Conservation (phyloP, 2,113 vertebrate genomes). For the Phalacrocorax brasilianus region DNA sequence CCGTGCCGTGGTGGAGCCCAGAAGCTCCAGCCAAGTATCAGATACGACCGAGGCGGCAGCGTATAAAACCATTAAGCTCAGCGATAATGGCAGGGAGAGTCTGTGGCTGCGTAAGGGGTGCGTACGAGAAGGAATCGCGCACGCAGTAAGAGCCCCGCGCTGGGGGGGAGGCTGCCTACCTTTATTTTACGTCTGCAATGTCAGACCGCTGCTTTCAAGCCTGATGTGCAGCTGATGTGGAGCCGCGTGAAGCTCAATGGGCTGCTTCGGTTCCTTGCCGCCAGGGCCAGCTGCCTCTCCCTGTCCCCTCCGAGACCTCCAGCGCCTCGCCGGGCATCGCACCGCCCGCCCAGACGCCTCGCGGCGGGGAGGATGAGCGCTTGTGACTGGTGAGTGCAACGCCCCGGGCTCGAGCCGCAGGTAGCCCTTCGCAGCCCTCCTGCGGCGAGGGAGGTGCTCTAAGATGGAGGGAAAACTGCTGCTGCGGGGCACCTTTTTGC, state of each 20-base stretch:
- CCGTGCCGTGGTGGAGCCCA: fast-evolving
- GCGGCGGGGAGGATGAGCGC: background rate
- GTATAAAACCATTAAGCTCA: background rate
- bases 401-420: fast-evolving
- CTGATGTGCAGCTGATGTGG: fast-evolving
- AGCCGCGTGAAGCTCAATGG: background rate
- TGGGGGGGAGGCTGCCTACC: background rate
- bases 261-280: background rate
- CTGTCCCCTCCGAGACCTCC: background rate
- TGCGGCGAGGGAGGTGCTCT: background rate
- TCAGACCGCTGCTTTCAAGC: fast-evolving
- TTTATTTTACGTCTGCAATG: fast-evolving
- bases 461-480: fast-evolving
- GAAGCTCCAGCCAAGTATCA: background rate
- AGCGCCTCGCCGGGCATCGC: background rate
- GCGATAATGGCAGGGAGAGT: background rate
- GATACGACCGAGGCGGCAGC: fast-evolving
- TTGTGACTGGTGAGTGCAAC: slow-evolving; percentile 20
- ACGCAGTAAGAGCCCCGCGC: fast-evolving
- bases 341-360: fast-evolving
- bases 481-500: background rate
- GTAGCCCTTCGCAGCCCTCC: background rate
- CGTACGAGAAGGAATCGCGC: fast-evolving
- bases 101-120: background rate
- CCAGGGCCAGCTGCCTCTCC: background rate